Percentiles rank a stretch among this genome's conserved stretches.
phyloP scores from a whole-genome alignment of 1,140 invertebrate genomes.

The Zaprionus africanus region DNA sequence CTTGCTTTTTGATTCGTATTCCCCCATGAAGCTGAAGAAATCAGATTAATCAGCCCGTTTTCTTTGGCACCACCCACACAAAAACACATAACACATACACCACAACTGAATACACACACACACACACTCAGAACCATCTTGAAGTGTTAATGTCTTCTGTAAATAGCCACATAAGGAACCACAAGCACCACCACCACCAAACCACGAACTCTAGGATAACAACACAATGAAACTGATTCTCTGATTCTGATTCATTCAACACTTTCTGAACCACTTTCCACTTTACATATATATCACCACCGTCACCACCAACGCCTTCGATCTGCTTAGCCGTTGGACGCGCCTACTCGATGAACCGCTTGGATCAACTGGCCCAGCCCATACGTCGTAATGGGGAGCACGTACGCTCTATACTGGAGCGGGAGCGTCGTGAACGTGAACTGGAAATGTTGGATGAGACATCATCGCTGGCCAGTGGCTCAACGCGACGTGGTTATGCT shows the following conservation, averaged over 20 bases:
- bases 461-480: conserved; percentile 65
- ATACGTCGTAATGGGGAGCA: conserved; percentile 86
- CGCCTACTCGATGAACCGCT: conserved; percentile 95
- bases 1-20: conserved; percentile 8
- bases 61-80: conserved; percentile 13
- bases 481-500: conserved; percentile 24
- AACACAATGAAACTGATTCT: conserved; percentile 24
- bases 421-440: conserved; percentile 70
- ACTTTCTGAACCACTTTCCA: conserved; percentile 68
- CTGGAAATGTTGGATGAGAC: conserved; percentile 82
- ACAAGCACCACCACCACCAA: conserved; percentile 37
- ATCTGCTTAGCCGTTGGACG: conserved; percentile 84
- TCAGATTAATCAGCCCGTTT: conserved; percentile 9
- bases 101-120: conserved; percentile 3
- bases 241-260: conserved; percentile 51
- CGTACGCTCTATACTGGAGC: conserved; percentile 77
- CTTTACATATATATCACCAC: conserved; percentile 56
- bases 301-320: conserved; percentile 10
- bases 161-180: conserved; percentile 55
- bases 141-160: conserved; percentile 55
- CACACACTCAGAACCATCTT: conserved; percentile 13
- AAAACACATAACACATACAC: neutral
- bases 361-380: conserved; percentile 93
- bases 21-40: conserved; percentile 4
- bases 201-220: conserved; percentile 23